Percentiles rank a stretch among this genome's conserved stretches.
Evolutionary conservation across 2,888 invertebrate species (phyloP).

Genomic region (Rotaria sp.): DNA sequence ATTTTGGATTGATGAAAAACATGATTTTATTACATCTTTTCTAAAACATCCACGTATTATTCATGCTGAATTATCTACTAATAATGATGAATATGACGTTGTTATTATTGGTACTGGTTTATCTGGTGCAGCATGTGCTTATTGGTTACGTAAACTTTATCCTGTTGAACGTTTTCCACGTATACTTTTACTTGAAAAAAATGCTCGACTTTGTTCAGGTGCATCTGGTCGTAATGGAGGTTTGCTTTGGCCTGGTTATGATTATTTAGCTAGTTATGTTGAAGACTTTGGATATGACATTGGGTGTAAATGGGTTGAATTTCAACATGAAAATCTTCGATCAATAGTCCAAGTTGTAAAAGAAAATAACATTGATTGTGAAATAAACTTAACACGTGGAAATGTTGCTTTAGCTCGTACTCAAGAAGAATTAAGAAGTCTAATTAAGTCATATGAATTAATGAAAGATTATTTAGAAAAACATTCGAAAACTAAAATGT

Average conservation of each 20-base stretch:
- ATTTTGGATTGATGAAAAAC: slow-evolving; percentile 22
- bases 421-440: not conserved
- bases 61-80: not conserved
- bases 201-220: slow-evolving; percentile 3
- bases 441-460: not conserved
- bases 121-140: not conserved
- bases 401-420: not conserved
- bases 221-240: not conserved
- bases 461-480: not conserved
- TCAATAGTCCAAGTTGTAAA: not conserved
- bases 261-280: not conserved
- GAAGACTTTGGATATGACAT: not conserved
- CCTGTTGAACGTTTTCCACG: not conserved
- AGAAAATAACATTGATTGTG: not conserved
- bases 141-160: not conserved
- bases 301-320: not conserved
- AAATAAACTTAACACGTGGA: not conserved
- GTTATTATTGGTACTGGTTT: not conserved
- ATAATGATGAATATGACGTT: not conserved
- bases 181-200: slow-evolving; percentile 5
- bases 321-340: not conserved
- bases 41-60: not conserved
- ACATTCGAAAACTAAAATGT: not conserved
- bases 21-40: not conserved
- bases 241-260: not conserved